Percentiles rank a stretch among this genome's conserved stretches.
These are phyloP conservation scores for Gasterosteus nipponicus DNA, from an alignment of 2,113 vertebrate genomes.

Conservation along the genomic window DNA sequence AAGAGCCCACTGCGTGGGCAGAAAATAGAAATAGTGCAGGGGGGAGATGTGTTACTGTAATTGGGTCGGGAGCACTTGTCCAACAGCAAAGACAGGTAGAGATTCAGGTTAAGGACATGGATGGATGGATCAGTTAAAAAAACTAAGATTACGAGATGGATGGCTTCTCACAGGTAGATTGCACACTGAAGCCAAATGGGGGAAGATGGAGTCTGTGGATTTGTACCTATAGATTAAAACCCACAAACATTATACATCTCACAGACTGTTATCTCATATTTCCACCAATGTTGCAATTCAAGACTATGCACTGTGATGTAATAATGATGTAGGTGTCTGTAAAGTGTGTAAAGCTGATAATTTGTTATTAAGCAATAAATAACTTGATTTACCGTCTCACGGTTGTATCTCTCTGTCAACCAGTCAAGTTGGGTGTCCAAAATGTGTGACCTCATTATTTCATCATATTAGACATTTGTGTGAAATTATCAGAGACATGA, in stretches of 20 bases:
- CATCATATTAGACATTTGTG: background rate
- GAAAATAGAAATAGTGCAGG: slow-evolving; percentile 42
- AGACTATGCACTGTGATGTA: background rate
- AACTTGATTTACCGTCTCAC: background rate
- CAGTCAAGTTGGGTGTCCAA: background rate
- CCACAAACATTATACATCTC: background rate
- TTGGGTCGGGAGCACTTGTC: slow-evolving; percentile 54
- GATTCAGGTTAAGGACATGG: slow-evolving; percentile 50
- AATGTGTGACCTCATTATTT: background rate
- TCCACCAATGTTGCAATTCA: background rate
- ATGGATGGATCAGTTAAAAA: slow-evolving; percentile 50
- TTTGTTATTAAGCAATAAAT: background rate
- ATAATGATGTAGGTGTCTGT: background rate
- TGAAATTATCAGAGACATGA: background rate
- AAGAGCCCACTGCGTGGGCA: slow-evolving; percentile 53
- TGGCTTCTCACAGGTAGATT: slow-evolving; percentile 40
- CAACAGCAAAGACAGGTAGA: slow-evolving; percentile 43
- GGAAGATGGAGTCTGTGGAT: slow-evolving; percentile 45
- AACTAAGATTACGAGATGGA: slow-evolving; percentile 51
- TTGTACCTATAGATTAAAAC: slow-evolving; percentile 16
- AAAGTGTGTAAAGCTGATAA: background rate
- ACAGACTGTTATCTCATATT: background rate
- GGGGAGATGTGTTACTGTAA: slow-evolving; percentile 59
- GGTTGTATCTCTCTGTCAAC: background rate
- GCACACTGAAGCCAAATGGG: slow-evolving; percentile 26